phyloP scores from a whole-genome alignment of 2,888 invertebrate genomes.

The Scaptomyza caliginosa region DNA sequence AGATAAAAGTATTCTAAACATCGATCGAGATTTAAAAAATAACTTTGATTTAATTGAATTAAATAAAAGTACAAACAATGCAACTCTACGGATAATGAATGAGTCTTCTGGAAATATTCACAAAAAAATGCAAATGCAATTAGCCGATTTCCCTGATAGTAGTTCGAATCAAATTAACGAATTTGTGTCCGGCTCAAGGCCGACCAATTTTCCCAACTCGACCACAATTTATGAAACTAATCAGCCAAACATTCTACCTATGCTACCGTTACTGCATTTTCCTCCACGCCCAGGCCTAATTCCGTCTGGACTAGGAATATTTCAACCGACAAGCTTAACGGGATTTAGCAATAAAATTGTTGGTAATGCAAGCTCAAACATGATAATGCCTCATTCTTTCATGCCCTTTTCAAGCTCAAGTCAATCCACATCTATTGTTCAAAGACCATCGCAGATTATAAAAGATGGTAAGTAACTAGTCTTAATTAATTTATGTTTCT shows the following conservation, averaged over 20 bases:
- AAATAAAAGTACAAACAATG: neutral
- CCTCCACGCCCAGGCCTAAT: conserved; percentile 85
- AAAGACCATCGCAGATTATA: conserved; percentile 8
- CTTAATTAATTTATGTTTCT: neutral
- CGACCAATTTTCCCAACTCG: neutral
- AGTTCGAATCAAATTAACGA: conserved; percentile 1
- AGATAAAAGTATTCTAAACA: neutral
- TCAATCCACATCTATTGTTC: conserved; percentile 1
- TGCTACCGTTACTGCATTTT: conserved; percentile 81
- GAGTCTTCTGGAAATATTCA: neutral
- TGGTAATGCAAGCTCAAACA: neutral
- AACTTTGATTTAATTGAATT: conserved; percentile 8
- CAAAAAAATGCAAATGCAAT: neutral
- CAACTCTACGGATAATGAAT: neutral
- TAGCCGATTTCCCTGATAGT: neutral
- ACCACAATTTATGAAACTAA: conserved; percentile 33
- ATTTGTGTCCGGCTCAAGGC: neutral
- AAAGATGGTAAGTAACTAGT: conserved; percentile 29
- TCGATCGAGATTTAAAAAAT: neutral
- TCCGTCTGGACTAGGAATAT: conserved; percentile 85
- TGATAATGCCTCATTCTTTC: conserved; percentile 48
- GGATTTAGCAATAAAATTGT: conserved; percentile 45
- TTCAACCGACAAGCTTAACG: conserved; percentile 80
- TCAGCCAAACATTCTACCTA: conserved; percentile 77
- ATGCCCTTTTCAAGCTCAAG: conserved; percentile 29